Base-by-base conservation (phyloP, 2,888 invertebrate species). In the Scrobipalpa costella region DNA sequence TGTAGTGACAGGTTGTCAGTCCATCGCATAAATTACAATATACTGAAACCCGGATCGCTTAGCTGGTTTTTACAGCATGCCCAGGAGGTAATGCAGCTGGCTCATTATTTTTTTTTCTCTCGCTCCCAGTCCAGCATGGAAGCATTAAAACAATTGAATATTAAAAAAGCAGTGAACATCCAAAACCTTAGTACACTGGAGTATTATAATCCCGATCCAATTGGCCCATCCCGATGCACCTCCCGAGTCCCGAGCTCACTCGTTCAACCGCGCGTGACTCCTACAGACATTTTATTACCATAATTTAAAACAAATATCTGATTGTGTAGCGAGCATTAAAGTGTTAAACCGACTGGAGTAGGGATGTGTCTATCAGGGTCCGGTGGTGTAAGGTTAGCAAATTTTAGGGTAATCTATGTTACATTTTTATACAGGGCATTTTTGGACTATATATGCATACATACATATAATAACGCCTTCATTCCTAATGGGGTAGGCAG, bases 301-400 rank as follows among this genome's bases (percentile, higher is more conserved):
- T 92, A 92, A 92, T 92, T 92, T 92, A 92, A 92, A 92, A 92
- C 92, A 92, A 92, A 92, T 92, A 92, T 92, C 92, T 92, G 92
- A 92, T 92, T 92, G 90, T 92, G 90, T 86, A 86, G 86, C 81
- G 83, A 80, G 86, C 88, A 91, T 91, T 92, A 91, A 90, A 92
- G 92, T 91, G 92, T 90, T 91, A 90, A 90, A 84, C 83, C 79
- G 78, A 74, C 73, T 72, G 72, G 73, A 72, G 71, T 83, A 88
- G 80, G 89, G 89, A 83, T 88, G 87, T 74, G 77, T 77, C 76
- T 70, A 76, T 77, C 71, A 71, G 64, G 65, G 66, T 64, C 55
- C 50, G 38, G 13, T 0, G 19, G 50, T 11, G 50, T 9, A 15
- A 33, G 52, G 19, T 15, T 27, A 13, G 55, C 27, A 27, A 27